Evolutionary conservation across 1,140 invertebrate genomes (phyloP).

Genomic region (Venturia canescens): DNA sequence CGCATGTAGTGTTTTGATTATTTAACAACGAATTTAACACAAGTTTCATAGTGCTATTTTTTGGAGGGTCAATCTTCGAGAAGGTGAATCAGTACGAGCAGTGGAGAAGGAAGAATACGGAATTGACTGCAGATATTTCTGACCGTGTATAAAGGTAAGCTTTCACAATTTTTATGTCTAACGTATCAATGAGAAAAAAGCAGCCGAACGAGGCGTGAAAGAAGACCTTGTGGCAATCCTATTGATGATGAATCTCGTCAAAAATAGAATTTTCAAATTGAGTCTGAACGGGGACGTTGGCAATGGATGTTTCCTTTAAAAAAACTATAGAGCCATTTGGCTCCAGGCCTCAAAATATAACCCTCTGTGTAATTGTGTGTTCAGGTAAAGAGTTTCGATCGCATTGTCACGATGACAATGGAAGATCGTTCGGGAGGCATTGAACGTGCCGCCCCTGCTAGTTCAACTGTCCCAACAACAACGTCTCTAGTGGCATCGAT

Average conservation of each 20-base stretch:
- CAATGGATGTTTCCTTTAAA: neutral
- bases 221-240: no score
- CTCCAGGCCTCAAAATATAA: neutral
- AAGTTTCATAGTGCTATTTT: slow-evolving; percentile 16
- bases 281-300: no score
- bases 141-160: slow-evolving; percentile 39
- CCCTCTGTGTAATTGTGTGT: neutral
- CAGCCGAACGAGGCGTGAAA: no score
- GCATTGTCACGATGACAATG: slow-evolving; percentile 71
- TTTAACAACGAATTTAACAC: neutral
- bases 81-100: neutral
- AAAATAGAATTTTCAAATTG: no score
- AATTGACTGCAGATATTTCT: neutral
- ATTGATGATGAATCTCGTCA: no score
- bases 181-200: no score
- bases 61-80: neutral
- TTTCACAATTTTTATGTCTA: neutral
- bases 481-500: slow-evolving; percentile 57
- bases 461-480: slow-evolving; percentile 64
- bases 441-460: slow-evolving; percentile 71
- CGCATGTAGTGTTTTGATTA: slow-evolving; percentile 4
- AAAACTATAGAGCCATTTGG: neutral
- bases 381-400: slow-evolving; percentile 33
- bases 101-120: neutral
- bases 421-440: slow-evolving; percentile 75